These are phyloP conservation scores for Ascidia mentula DNA, from an alignment of 23 tunicate species.

Conservation along the genomic window DNA sequence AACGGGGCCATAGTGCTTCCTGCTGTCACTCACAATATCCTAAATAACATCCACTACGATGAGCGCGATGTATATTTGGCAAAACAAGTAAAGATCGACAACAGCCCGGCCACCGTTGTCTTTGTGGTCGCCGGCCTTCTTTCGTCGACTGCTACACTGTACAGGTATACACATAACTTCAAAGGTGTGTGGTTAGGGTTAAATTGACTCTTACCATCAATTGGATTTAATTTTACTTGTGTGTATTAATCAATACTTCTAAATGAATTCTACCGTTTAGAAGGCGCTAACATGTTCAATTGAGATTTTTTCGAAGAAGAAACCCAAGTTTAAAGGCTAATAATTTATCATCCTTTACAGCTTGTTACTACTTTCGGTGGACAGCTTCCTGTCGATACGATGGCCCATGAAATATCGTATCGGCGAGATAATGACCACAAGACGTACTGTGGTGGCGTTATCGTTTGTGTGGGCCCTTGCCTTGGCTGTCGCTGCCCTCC, in stretches of 20 bases:
- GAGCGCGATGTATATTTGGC: neutral
- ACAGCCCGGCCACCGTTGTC: constrained; percentile 21
- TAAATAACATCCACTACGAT: constrained; percentile 28
- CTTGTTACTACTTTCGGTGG: constrained; percentile 67
- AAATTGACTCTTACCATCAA: no score
- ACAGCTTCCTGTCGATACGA: constrained; percentile 69
- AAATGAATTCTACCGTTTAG: no score
- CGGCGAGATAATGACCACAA: constrained; percentile 78
- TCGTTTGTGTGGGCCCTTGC: constrained; percentile 50
- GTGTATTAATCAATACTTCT: no score
- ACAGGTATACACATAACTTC: constrained; percentile 35
- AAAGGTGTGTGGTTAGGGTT: neutral
- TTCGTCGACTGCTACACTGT: constrained; percentile 51
- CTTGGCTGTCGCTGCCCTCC: constrained; percentile 44
- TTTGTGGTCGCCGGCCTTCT: constrained; percentile 54
- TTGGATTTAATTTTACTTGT: no score
- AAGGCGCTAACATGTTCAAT: no score
- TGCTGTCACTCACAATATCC: constrained; percentile 27
- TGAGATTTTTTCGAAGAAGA: no score
- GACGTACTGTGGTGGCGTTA: constrained; percentile 37
- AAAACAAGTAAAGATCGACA: neutral
- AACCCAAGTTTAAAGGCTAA: no score
- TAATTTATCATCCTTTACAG: constrained; percentile 45
- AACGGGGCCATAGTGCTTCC: constrained; percentile 34
- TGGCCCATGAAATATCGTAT: constrained; percentile 89